A percentile compares a stretch with the other conserved stretches of the same genome.
Conservation (phyloP, 1,140 invertebrate species). For the Brachionus sp. region DNA sequence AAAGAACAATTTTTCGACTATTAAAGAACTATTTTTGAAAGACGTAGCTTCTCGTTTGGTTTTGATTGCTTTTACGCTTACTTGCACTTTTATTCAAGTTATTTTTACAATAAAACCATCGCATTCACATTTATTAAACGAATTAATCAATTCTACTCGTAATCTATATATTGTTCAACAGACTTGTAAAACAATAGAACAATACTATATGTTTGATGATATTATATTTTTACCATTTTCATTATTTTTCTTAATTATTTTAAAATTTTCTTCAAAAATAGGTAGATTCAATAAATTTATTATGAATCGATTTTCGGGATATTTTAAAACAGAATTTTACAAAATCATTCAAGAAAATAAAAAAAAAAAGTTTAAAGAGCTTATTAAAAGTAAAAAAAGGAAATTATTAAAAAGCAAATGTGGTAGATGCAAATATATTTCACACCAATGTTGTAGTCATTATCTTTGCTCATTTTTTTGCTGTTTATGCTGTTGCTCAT, state of each 20-base stretch:
- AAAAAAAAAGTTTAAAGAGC: not conserved
- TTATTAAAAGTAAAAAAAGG: not conserved
- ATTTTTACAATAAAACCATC: not conserved
- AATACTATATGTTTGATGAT: conserved; percentile 41
- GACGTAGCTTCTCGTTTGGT: not conserved
- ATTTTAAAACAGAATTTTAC: conserved; percentile 30
- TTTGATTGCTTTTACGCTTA: not conserved
- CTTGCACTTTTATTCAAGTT: not conserved
- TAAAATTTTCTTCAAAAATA: not conserved
- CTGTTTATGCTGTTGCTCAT: conserved; percentile 35
- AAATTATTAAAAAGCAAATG: not conserved
- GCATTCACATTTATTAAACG: not conserved
- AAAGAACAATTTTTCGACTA: not conserved
- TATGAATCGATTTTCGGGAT: not conserved
- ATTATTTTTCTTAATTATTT: not conserved
- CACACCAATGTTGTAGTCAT: not conserved
- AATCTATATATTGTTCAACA: not conserved
- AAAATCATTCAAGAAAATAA: not conserved
- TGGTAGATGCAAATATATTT: not conserved
- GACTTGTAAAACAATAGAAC: not conserved
- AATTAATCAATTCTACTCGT: not conserved
- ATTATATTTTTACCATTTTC: conserved; percentile 36
- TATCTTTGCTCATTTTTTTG: conserved; percentile 28
- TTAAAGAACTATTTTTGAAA: not conserved
- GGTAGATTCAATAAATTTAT: conserved; percentile 39